These are phyloP conservation scores for Arrhopalites spinosus DNA, from an alignment of 2,888 invertebrate genomes.

Conservation along the genomic window DNA sequence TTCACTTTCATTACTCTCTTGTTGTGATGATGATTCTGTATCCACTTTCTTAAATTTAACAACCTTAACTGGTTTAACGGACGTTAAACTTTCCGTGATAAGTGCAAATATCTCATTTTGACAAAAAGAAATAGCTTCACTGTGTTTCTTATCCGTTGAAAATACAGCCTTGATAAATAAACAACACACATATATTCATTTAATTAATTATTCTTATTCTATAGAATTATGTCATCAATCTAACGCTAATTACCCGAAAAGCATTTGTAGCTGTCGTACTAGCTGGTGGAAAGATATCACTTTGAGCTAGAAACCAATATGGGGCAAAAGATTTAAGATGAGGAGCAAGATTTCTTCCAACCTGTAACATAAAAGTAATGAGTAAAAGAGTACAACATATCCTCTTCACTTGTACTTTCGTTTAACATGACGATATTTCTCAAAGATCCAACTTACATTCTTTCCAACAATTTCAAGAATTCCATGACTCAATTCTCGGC, in stretches of 20 bases:
- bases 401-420: too few species aligned
- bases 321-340: constrained; percentile 77
- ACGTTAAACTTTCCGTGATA: constrained; percentile 70
- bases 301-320: constrained; percentile 82
- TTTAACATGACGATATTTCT: too few species aligned
- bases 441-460: too few species aligned
- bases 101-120: constrained; percentile 77
- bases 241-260: constrained; percentile 65
- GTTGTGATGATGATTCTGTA: neutral
- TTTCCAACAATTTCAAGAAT: constrained; percentile 44
- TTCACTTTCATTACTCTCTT: constrained; percentile 4
- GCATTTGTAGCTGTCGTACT: constrained; percentile 72
- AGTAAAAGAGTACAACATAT: too few species aligned
- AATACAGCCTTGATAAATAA: constrained; percentile 69
- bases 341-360: constrained; percentile 78
- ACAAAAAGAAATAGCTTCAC: constrained; percentile 80
- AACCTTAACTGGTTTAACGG: neutral
- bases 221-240: too few species aligned
- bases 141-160: constrained; percentile 71
- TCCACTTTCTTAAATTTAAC: neutral
- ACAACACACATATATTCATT: neutral
- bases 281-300: constrained; percentile 85
- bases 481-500: constrained; percentile 42
- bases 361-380: too few species aligned
- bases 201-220: too few species aligned